A percentile compares a stretch with the other conserved stretches of the same genome.
These are phyloP conservation scores for Agapornis canus DNA, from an alignment of 2,797 vertebrate genomes.

Conservation along the genomic window DNA sequence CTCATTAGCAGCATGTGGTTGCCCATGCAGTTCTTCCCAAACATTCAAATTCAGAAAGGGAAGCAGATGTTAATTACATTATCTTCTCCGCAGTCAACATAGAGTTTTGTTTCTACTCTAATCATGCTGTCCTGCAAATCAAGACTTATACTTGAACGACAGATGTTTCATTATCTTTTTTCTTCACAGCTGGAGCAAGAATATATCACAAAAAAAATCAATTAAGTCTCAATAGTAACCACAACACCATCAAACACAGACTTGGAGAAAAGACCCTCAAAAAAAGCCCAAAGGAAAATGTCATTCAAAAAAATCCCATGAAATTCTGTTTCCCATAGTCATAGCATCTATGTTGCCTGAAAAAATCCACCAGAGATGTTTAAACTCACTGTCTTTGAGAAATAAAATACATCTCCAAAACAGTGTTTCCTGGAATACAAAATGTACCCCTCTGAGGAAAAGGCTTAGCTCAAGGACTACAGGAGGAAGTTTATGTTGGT, in stretches of 20 bases:
- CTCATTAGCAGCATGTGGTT: neutral
- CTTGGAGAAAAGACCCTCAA: fast-evolving
- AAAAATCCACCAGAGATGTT: fast-evolving
- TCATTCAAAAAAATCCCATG: neutral
- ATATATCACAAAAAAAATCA: neutral
- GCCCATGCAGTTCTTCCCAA: neutral
- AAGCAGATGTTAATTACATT: neutral
- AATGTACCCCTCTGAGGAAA: neutral
- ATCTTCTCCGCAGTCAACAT: neutral
- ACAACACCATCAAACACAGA: neutral
- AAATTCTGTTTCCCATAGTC: neutral
- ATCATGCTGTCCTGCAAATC: neutral
- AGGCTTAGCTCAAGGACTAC: neutral
- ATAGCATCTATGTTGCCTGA: neutral
- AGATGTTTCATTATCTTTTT: neutral
- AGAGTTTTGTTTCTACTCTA: neutral
- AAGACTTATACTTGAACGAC: neutral
- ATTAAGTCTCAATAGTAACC: neutral
- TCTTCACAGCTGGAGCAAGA: neutral
- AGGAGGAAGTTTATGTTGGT: neutral
- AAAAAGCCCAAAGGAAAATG: neutral
- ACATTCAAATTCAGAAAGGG: neutral
- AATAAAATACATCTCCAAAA: neutral
- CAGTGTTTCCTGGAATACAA: neutral
- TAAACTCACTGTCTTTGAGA: neutral